Base-by-base conservation (phyloP, 23 tunicate species). In the Botrylloides violaceus region DNA sequence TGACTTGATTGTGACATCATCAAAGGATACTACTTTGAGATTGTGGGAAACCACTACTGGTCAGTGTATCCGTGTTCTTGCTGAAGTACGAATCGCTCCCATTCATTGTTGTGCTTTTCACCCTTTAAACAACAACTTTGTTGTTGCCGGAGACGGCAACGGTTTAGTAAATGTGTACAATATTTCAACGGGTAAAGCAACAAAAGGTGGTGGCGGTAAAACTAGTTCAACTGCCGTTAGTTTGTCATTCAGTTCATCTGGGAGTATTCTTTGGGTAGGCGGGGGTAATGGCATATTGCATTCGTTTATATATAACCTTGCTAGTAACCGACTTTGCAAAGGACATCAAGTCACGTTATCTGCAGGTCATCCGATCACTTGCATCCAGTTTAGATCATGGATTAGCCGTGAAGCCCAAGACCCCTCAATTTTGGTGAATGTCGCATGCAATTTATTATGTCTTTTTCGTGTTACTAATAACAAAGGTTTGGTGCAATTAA, bases 81-180 rank as follows among this genome's bases (percentile, higher is more conserved):
- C 74, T 20, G 74, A 68, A 68, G 37, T 43, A 24, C 74, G 74
- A 0, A 68, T 43, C 4, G 58, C 74, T 12, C 81, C 90, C 37
- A 62, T 90, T 3, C 84, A 83, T 47, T 90, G 97, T 60, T 90
- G 97, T 62, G 60, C 86, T 56, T 90, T 90, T 56, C 97, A 90
- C 39, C 97, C 97, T n/a, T 55, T 90, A 36, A 90, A 90, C 58
- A 90, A 90, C 70, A 90, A 90, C 81, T 72, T 90, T 78, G 88
- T 83, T 21, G 85, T 90, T 49, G 75, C 78, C 34, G 97, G 97
- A 36, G 86, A 85, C 71, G 81, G 79, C 26, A 32, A 48, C 59
- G 84, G 97, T 30, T 77, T 71, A 57, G 70, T 90, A 0, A 66
- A 66, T 28, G 97, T 83, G 12, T 77, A 77, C 48, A 90, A 90